Conservation (phyloP, 2,888 invertebrate species). For the Mycalesis mineus region DNA sequence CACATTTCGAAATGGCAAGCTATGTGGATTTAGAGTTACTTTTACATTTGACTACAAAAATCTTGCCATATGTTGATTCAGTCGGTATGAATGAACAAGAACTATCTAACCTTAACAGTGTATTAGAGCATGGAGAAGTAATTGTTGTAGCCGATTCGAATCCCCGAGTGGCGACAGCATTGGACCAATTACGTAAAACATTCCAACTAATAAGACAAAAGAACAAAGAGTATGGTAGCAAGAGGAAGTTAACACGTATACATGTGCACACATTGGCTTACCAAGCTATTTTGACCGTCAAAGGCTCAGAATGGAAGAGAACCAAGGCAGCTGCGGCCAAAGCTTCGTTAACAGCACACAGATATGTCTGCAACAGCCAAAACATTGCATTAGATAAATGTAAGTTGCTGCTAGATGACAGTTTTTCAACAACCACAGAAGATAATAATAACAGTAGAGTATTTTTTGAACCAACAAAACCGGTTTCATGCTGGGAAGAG, state of each 20-base stretch:
- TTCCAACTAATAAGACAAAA: conserved; percentile 74
- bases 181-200: conserved; percentile 88
- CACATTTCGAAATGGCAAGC: conserved; percentile 93
- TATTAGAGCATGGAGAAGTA: conserved; percentile 83
- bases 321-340: conserved; percentile 89
- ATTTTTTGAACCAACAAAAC: conserved; percentile 81
- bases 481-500: conserved; percentile 91
- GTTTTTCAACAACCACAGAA: conserved; percentile 85
- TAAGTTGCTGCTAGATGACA: conserved; percentile 87
- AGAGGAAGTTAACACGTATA: conserved; percentile 82
- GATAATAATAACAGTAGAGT: conserved; percentile 76
- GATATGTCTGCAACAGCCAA: conserved; percentile 87
- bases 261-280: conserved; percentile 93
- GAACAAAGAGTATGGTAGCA: conserved; percentile 57
- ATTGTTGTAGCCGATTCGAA: conserved; percentile 87
- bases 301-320: conserved; percentile 85
- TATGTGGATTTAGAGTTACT: conserved; percentile 85
- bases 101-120: conserved; percentile 85
- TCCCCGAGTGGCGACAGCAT: conserved; percentile 86
- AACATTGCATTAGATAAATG: conserved; percentile 70
- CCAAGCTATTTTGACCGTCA: conserved; percentile 87
- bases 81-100: conserved; percentile 95
- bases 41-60: conserved; percentile 80
- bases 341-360: conserved; percentile 88
- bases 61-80: conserved; percentile 87